Conservation (phyloP, 2,888 invertebrate genomes). For the Brassicogethes aeneus region DNA sequence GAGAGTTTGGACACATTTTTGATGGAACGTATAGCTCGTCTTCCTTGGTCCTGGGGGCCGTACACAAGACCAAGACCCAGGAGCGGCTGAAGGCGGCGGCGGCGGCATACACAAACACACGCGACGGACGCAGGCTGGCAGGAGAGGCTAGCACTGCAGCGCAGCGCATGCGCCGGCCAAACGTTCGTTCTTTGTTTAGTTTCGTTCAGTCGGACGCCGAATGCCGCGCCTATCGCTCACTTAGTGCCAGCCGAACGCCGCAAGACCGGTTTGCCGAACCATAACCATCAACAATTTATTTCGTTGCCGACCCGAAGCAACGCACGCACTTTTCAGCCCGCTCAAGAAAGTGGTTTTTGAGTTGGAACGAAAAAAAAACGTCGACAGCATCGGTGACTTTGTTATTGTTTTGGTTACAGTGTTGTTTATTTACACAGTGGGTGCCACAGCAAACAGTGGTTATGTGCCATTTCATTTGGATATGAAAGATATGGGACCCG, state of each 20-base stretch:
- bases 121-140: neutral
- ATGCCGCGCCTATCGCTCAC: slow-evolving; percentile 31
- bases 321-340: no score
- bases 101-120: neutral
- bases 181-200: slow-evolving; percentile 24
- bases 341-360: no score
- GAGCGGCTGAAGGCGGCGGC: no score
- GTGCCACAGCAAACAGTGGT: slow-evolving; percentile 16
- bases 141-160: slow-evolving; percentile 22
- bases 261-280: slow-evolving; percentile 34
- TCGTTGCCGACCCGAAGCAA: no score
- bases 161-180: slow-evolving; percentile 30
- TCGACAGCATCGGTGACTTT: neutral
- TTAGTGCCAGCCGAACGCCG: slow-evolving; percentile 37
- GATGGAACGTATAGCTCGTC: no score
- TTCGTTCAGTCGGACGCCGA: slow-evolving; percentile 35
- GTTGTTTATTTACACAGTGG: neutral
- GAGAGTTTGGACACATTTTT: no score
- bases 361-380: neutral
- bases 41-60: no score
- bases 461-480: slow-evolving; percentile 36
- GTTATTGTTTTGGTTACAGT: neutral
- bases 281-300: no score
- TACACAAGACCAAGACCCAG: no score
- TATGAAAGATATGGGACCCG: slow-evolving; percentile 75